Conservation (phyloP, 2,797 vertebrate genomes). For the Manis pentadactyla region DNA sequence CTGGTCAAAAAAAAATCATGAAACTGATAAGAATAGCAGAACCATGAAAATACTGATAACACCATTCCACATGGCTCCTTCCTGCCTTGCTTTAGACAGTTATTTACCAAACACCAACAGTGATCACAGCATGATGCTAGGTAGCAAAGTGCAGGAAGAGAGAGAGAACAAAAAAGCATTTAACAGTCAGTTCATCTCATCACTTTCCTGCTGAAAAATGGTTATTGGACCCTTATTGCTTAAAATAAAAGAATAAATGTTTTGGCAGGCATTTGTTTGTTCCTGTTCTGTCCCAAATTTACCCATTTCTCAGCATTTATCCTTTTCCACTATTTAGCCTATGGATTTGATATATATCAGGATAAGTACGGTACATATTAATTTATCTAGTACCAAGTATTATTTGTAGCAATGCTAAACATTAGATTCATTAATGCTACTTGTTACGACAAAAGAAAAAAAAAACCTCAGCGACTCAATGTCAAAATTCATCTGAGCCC, state of each 20-base stretch:
- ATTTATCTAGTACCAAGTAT: neutral
- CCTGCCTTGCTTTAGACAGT: neutral
- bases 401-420: neutral
- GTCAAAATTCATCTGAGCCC: neutral
- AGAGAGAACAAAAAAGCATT: neutral
- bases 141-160: neutral
- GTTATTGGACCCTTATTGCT: neutral
- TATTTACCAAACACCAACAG: neutral
- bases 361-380: neutral
- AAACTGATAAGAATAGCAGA: neutral
- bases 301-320: neutral
- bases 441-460: neutral
- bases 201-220: neutral
- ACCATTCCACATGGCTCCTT: neutral
- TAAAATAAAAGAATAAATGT: neutral
- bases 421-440: neutral
- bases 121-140: neutral
- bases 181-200: neutral
- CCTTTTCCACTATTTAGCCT: neutral
- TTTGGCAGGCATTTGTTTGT: neutral
- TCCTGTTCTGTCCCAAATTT: neutral
- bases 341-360: neutral
- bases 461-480: neutral
- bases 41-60: neutral
- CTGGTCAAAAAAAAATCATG: neutral